A percentile compares a stretch with the other conserved stretches of the same genome.
Evolutionary conservation across 2,888 invertebrate species (phyloP).

Genomic region (Zele albiditarsus): DNA sequence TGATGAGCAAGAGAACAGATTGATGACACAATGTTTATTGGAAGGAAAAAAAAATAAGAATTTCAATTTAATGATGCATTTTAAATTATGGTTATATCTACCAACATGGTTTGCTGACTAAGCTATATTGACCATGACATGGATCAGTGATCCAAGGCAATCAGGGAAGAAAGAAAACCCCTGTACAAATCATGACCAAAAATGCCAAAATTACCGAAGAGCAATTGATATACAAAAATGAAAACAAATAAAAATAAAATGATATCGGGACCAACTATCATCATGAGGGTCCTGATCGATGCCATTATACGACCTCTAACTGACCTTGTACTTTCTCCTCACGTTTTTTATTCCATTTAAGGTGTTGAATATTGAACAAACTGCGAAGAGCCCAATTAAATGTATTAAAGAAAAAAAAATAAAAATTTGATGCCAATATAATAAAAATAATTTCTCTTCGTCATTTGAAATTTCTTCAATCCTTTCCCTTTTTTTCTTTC

Average conservation of each 20-base stretch:
- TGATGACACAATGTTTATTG: slow-evolving; percentile 30
- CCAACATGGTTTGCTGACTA: slow-evolving; percentile 45
- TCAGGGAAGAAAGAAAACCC: slow-evolving; percentile 55
- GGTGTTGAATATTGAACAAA: slow-evolving; percentile 20
- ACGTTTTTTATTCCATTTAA: slow-evolving; percentile 41
- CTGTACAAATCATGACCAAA: slow-evolving; percentile 55
- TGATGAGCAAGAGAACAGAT: background rate
- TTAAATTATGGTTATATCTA: slow-evolving; percentile 27
- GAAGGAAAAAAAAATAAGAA: slow-evolving; percentile 40
- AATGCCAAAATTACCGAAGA: slow-evolving; percentile 60
- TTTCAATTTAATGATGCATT: slow-evolving; percentile 43
- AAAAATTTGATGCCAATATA: background rate
- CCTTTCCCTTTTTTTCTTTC: background rate
- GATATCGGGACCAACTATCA: background rate
- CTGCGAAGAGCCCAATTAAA: background rate
- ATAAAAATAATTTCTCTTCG: slow-evolving; percentile 14
- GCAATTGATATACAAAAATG: slow-evolving; percentile 6
- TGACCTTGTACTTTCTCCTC: slow-evolving; percentile 45
- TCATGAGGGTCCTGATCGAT: slow-evolving; percentile 26
- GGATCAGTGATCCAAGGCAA: slow-evolving; percentile 65
- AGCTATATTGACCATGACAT: slow-evolving; percentile 65
- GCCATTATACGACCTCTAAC: slow-evolving; percentile 43
- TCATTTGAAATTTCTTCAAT: slow-evolving; percentile 1
- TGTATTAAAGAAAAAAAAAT: too few relatives aligned
- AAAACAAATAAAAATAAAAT: background rate